phyloP scores from a whole-genome alignment of 2,888 invertebrate genomes.

The Rotaria macrura region DNA sequence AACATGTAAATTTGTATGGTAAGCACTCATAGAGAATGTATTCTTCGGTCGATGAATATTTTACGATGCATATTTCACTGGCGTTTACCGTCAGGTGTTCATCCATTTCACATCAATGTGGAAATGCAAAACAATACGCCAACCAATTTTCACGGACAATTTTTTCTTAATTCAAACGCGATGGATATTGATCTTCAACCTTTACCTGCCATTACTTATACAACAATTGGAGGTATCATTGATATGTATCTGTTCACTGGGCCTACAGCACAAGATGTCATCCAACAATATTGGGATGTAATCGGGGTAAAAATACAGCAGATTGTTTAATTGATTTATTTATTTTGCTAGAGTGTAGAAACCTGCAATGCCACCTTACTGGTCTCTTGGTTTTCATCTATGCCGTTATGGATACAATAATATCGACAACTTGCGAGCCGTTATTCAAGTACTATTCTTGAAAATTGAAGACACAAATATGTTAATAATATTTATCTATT shows the following conservation, averaged over 20 bases:
- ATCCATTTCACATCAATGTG: slow-evolving; percentile 9
- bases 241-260: slow-evolving; percentile 39
- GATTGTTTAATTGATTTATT: too few species aligned
- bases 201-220: slow-evolving; percentile 37
- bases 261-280: slow-evolving; percentile 37
- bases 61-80: too few species aligned
- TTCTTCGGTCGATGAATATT: too few species aligned
- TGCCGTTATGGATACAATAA: slow-evolving; percentile 43
- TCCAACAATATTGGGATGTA: slow-evolving; percentile 39
- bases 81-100: not conserved
- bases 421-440: slow-evolving; percentile 26
- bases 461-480: too few species aligned
- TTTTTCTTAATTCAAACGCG: slow-evolving; percentile 41
- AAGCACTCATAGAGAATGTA: too few species aligned
- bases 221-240: slow-evolving; percentile 38
- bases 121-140: not conserved
- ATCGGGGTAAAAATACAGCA: slow-evolving; percentile 36
- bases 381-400: slow-evolving; percentile 45
- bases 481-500: too few species aligned
- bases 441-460: not conserved
- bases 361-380: slow-evolving; percentile 44
- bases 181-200: slow-evolving; percentile 66
- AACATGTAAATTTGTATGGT: not conserved
- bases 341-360: not conserved
- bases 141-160: not conserved